Evolutionary conservation across 2,888 invertebrate genomes (phyloP), one percentile per base, ranked within the genome.

Genomic region (Poecilobothrus nobilitatus): DNA sequence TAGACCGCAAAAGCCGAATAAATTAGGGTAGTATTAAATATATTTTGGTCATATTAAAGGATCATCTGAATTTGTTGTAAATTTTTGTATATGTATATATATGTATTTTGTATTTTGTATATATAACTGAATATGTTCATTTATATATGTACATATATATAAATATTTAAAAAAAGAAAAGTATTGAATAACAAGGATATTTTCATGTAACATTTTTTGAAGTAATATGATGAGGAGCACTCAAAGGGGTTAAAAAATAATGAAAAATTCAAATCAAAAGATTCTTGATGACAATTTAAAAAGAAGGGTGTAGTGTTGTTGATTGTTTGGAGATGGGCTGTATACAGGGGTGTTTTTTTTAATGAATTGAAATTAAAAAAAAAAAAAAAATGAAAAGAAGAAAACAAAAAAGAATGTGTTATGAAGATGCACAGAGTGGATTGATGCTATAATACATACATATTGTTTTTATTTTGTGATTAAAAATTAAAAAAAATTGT

Each of bases 1-100:
- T 63, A 63, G 63, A 63, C 63, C 63, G 27, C 63, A 63, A 63
- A 63, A 63, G 12, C 53, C 53, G 15, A 53, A 53, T 41, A 63
- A n/a, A 21, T 20, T 1, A 63, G 63, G 63, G 27, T 27, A 63
- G 22, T 63, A 12, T 6, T 12, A 63, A 63, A 63, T 27, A 27
- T 63, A 12, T 63, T 63, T 53, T 1, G 53, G 53, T 5, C 3
- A 53, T 53, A 53, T 53, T 53, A 18, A 53, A 53, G 18, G 53
- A 53, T 53, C 53, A 53, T 53, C 53, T 53, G n/a, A 2, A 18
- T 53, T 18, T 53, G 15, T n/a, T 9, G 53, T 53, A 18, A 53
- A 15, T 53, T 8, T 37, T 37, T 34, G 34, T 34, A 34, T 34
- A 34, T 34, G 34, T 34, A 8, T 34, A 34, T n/a, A n/a, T n/a